These are phyloP conservation scores for Toxotes lorentzi DNA, from an alignment of 2,797 vertebrate genomes.

Conservation along the genomic window DNA sequence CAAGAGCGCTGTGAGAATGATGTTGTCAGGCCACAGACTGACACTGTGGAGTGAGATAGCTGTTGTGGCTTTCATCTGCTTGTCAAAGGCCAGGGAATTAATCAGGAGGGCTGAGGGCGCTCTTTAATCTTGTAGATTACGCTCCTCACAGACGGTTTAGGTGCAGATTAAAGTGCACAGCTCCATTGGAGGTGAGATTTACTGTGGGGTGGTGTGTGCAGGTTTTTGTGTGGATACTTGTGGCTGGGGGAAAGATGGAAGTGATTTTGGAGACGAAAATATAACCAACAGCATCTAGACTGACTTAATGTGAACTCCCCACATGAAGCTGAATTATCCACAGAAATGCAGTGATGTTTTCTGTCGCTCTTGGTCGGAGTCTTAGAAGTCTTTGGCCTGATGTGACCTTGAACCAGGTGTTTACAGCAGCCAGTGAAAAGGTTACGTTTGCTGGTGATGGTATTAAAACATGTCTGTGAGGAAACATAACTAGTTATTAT, in stretches of 20 bases:
- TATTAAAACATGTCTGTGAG: too few relatives aligned
- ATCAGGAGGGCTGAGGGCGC: slow-evolving; percentile 36
- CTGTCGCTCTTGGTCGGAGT: neutral
- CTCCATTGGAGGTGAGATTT: slow-evolving; percentile 21
- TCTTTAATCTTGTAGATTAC: slow-evolving; percentile 75
- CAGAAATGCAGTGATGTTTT: neutral
- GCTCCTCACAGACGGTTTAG: slow-evolving; percentile 29
- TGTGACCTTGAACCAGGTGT: neutral
- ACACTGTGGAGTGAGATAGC: neutral
- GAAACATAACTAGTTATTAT: too few relatives aligned
- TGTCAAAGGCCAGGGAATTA: slow-evolving; percentile 55
- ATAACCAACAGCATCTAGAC: neutral
- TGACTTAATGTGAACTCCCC: neutral
- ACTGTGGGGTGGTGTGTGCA: slow-evolving; percentile 2
- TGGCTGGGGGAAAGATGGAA: neutral
- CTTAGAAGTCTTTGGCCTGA: too few relatives aligned
- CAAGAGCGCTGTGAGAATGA: neutral
- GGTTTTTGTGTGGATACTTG: slow-evolving; percentile 1
- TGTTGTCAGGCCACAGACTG: slow-evolving; percentile 21
- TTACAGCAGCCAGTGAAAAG: neutral
- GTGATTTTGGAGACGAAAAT: neutral
- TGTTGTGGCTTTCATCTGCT: slow-evolving; percentile 55
- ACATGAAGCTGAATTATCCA: too few relatives aligned
- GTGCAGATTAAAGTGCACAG: slow-evolving; percentile 60
- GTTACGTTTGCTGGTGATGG: too few relatives aligned